These are phyloP conservation scores for Rousettus leschenaultii DNA, from an alignment of 2,113 vertebrate species.

Conservation along the genomic window DNA sequence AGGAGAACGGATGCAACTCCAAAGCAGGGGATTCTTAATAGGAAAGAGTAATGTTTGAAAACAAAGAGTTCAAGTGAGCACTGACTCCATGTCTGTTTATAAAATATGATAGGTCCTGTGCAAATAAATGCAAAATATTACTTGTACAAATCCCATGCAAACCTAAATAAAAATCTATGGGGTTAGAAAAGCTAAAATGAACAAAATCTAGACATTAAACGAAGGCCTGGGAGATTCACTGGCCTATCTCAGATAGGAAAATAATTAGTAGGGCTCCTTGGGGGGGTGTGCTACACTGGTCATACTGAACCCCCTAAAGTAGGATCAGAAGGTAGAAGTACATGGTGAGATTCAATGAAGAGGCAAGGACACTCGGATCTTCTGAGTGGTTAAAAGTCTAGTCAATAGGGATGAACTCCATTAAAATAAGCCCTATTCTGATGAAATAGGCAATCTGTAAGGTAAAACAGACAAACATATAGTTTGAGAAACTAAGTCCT, in stretches of 20 bases:
- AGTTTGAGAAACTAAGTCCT: neutral
- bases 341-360: neutral
- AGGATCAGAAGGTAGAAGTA: neutral
- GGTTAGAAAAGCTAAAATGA: neutral
- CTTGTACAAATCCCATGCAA: neutral
- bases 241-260: neutral
- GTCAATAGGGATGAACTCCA: neutral
- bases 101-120: neutral
- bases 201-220: neutral
- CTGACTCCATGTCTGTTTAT: neutral
- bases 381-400: neutral
- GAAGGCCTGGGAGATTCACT: neutral
- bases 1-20: neutral
- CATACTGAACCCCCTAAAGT: neutral
- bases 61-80: neutral
- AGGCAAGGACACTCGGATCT: neutral
- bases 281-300: accelerated
- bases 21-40: neutral
- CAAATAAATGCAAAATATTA: neutral
- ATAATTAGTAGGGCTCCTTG: neutral
- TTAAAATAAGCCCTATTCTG: neutral
- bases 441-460: neutral
- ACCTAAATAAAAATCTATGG: neutral
- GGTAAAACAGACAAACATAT: neutral
- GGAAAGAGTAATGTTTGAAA: neutral